Percentiles rank a stretch among this genome's conserved stretches.
These are phyloP conservation scores for Actinemys pallida DNA, from an alignment of 2,113 vertebrate genomes.

Conservation along the genomic window DNA sequence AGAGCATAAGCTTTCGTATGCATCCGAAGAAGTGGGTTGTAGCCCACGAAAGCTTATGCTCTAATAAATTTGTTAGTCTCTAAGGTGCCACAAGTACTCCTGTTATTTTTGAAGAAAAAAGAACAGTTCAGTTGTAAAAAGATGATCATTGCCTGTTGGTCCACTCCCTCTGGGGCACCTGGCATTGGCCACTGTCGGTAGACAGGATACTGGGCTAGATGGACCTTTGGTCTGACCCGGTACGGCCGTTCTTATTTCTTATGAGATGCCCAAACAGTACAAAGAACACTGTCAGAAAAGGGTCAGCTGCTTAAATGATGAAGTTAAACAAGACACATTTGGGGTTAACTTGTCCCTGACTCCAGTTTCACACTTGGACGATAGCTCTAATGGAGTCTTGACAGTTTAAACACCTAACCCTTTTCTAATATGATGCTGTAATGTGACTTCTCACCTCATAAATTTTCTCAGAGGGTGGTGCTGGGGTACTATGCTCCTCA, in stretches of 20 bases:
- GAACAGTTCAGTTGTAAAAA: not conserved
- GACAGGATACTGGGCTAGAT: no score
- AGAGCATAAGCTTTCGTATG: no score
- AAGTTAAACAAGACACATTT: not conserved
- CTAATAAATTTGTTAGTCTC: no score
- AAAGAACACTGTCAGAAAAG: not conserved
- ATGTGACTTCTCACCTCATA: constrained; percentile 70
- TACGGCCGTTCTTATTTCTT: no score
- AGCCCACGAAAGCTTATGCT: no score
- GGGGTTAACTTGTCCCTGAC: not conserved
- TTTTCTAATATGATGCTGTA: not conserved
- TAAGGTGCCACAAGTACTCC: no score
- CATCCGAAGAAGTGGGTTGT: no score
- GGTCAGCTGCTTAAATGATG: not conserved
- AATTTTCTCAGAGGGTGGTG: constrained; percentile 26
- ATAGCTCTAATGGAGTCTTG: not conserved
- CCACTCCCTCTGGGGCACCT: no score
- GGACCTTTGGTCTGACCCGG: no score
- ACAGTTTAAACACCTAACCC: not conserved
- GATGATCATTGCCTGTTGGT: no score
- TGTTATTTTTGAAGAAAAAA: not conserved
- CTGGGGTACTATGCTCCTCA: not conserved
- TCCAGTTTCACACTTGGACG: not conserved
- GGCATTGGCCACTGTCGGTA: no score
- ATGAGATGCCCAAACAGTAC: not conserved